Evolutionary conservation across 2,113 vertebrate species (phyloP), one percentile per base, ranked within the genome.

Genomic region (Okapia johnstoni): DNA sequence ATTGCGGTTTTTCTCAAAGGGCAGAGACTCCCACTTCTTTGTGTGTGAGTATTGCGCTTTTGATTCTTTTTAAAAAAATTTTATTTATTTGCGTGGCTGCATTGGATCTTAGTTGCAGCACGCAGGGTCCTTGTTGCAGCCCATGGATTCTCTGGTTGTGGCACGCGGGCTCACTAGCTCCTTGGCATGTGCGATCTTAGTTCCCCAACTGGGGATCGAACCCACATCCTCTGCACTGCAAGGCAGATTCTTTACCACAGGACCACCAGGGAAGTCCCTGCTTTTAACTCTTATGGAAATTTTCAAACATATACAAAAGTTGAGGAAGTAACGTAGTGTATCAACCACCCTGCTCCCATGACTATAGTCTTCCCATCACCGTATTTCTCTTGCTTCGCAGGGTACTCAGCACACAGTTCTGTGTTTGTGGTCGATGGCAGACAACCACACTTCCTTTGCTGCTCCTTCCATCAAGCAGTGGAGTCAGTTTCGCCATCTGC

Each of bases 321-420:
- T n/a, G 46, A 77, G 55, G 30, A n/a, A 28, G 30, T 30, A 5
- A 10, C 7, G 9, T 6, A 3, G 30, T 2, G n/a, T 30, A 5
- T 46, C n/a, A 1, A 1, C 11, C 43, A 4, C 26, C 14, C 33
- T 3, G 21, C 73, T 54, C 33, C 50, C 57, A 0, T 0, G 23
- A 15, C 3, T 3, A 3, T 0, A 0, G 2, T 0, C 1, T 91
- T 54, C 87, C 28, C 13, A 13, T 28, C 15, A 6, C 1, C 6
- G 7, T 7, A 5, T 87, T 76, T 43, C 4, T 83, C 86, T 92
- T 5, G 10, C 63, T 50, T n/a, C 2, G 15, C 25, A 9, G 0
- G 0, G 57, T 1, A 5, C 25, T 70, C 1, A 16, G 16, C 63
- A 10, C 8, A 3, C 14, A 6, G 21, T 3, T 50, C 46, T 87